Conservation (phyloP, 1,140 invertebrate genomes). For the Lepidurus couesii region DNA sequence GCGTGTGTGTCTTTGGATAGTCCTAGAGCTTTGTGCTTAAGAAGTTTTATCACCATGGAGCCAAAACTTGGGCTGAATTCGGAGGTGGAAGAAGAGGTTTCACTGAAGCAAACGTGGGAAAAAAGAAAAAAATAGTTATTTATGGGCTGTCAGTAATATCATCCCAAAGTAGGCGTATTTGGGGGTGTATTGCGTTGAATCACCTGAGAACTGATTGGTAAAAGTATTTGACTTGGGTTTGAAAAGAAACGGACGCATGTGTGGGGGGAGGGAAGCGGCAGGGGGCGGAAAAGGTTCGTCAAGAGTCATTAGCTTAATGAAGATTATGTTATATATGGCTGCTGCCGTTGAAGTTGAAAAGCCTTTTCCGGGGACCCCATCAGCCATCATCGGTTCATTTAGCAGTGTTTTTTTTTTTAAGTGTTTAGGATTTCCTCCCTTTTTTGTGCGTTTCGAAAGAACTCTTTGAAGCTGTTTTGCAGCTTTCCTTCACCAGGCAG, state of each 20-base stretch:
- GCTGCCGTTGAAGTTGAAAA: neutral
- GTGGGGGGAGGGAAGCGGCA: neutral
- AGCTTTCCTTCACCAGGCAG: neutral
- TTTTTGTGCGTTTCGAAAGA: neutral
- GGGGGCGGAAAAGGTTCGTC: neutral
- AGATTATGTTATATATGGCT: conserved; percentile 11
- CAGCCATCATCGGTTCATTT: conserved; percentile 1
- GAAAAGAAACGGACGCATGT: neutral
- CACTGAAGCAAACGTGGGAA: too few species aligned
- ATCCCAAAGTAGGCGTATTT: too few species aligned
- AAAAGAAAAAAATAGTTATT: too few species aligned
- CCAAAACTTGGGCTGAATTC: too few species aligned
- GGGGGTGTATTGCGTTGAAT: too few species aligned
- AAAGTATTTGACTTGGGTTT: neutral
- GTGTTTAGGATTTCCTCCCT: neutral
- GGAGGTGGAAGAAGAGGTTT: too few species aligned
- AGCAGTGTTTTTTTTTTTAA: neutral
- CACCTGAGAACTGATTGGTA: too few species aligned
- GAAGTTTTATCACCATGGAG: too few species aligned
- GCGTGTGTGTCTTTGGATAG: too few species aligned
- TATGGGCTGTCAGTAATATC: too few species aligned
- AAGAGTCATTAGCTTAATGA: conserved; percentile 19
- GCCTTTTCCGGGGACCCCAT: neutral
- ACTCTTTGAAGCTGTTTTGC: neutral
- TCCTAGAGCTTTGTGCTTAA: too few species aligned